phyloP scores from a whole-genome alignment of 2,797 vertebrate genomes.

The Erethizon dorsatum region DNA sequence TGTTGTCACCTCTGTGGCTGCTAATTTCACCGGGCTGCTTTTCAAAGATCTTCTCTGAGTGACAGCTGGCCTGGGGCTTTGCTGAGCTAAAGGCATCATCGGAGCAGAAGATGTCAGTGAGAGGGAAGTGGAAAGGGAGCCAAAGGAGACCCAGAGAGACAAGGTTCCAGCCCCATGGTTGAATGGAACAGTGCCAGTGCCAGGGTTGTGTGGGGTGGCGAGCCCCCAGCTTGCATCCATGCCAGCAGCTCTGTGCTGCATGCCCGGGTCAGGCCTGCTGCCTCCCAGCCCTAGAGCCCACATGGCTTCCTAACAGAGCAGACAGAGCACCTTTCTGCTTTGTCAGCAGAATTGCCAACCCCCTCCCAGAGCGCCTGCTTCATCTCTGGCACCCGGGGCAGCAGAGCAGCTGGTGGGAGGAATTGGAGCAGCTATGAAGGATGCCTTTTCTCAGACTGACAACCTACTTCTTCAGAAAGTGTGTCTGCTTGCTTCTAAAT shows the following conservation, averaged over 20 bases:
- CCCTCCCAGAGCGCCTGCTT: conserved; percentile 84
- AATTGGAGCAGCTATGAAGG: conserved; percentile 80
- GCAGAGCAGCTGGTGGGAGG: conserved; percentile 87
- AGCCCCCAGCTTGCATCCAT: neutral
- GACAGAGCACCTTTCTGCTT: conserved; percentile 79
- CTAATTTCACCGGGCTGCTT: conserved; percentile 64
- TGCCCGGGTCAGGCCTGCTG: neutral
- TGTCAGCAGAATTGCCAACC: conserved; percentile 90
- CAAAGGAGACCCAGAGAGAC: conserved; percentile 68
- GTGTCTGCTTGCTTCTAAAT: conserved; percentile 80
- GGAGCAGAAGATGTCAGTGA: conserved; percentile 62
- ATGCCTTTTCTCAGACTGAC: conserved; percentile 85
- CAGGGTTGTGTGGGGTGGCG: fast-evolving
- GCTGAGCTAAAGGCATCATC: conserved; percentile 49
- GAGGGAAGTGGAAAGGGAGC: neutral
- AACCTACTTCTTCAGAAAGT: conserved; percentile 69
- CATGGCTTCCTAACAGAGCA: conserved; percentile 85
- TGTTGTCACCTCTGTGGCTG: neutral
- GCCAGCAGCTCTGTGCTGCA: fast-evolving
- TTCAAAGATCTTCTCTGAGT: conserved; percentile 57
- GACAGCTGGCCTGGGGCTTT: conserved; percentile 71
- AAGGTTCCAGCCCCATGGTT: conserved; percentile 57
- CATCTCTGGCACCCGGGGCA: conserved; percentile 89
- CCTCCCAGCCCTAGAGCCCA: conserved; percentile 56
- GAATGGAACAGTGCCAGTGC: fast-evolving